phyloP scores from a whole-genome alignment of 2,113 vertebrate genomes.

The Anolis carolinensis region DNA sequence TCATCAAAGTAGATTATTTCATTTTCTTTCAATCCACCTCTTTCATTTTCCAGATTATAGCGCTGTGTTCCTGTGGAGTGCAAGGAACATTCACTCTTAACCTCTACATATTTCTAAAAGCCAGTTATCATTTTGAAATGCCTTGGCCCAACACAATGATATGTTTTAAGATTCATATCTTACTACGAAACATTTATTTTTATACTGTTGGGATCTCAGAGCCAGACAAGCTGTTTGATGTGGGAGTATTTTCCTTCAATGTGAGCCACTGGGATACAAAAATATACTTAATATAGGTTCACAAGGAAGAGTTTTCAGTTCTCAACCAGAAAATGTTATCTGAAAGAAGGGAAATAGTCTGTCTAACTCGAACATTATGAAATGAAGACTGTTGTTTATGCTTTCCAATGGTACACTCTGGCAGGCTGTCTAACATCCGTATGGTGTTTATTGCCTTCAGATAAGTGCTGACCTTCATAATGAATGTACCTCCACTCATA shows the following conservation, averaged over 20 bases:
- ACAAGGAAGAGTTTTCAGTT: slow-evolving; percentile 40
- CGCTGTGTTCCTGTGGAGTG: slow-evolving; percentile 56
- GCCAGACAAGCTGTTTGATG: slow-evolving; percentile 66
- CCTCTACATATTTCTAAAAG: slow-evolving; percentile 51
- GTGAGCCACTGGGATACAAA: slow-evolving; percentile 69
- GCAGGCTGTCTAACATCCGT: neutral
- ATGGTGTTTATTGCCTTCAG: slow-evolving; percentile 64
- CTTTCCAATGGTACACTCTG: neutral
- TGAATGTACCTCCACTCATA: slow-evolving; percentile 95
- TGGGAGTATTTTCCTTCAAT: slow-evolving; percentile 72
- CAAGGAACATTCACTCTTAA: slow-evolving; percentile 59
- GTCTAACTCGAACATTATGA: neutral
- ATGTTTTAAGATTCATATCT: slow-evolving; percentile 74
- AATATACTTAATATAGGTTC: slow-evolving; percentile 64
- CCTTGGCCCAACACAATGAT: slow-evolving; percentile 75
- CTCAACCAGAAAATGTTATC: slow-evolving; percentile 20
- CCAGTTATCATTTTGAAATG: slow-evolving; percentile 73
- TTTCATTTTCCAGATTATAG: slow-evolving; percentile 62
- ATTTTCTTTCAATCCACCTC: slow-evolving; percentile 45
- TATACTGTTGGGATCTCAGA: slow-evolving; percentile 64
- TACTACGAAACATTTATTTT: slow-evolving; percentile 68
- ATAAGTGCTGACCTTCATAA: slow-evolving; percentile 95
- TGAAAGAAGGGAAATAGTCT: slow-evolving; percentile 6
- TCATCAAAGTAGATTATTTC: slow-evolving; percentile 23
- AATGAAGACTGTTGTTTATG: neutral